Base-by-base conservation (phyloP, 2,888 invertebrate species). In the Aromia moschata region DNA sequence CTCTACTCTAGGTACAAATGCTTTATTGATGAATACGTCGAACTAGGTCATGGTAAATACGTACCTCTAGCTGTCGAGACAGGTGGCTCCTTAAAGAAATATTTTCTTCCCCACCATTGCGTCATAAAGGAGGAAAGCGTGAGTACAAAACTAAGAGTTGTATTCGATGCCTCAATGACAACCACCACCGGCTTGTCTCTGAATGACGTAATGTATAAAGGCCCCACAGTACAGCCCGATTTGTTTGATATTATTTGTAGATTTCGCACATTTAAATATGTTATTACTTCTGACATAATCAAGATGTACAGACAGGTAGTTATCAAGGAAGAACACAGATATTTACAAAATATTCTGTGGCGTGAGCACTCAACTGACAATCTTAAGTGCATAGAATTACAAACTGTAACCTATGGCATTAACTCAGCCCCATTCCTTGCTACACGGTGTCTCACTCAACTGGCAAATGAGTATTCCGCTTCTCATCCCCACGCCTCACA, bases 271-370 rank as follows among this genome's bases (percentile, higher is more conserved):
- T 38, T 20, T 11, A 38, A 40, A 45, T 53, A 31, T 12, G 53
- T 46, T 2, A 5, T 59, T 2, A 51, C 53, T 17, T 18, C 53
- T 12, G 60, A 60, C 17, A 58, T 60, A 31, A 9, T 44, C 46
- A 54, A 61, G 56, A 62, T 62, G 62, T 62, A 44, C 38, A 20
- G 51, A 14, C 44, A 56, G 40, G 41, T 64, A 38, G 10, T 14
- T 7, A 25, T 63, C 5, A 25, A 63, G 30, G 45, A 56, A 2
- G 9, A 40, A 7, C 56, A 64, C 4, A 51, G 20, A 2, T 33
- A 37, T 18, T 53, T 59, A 5, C 58, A 58, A 55, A 47, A 47
- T 14, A 64, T 64, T 12, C 20, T 64, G 2, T 64, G 61, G 62
- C 25, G 61, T 9, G 52, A 64, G n/a, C 17, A 37, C 41, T 31